A percentile compares a stretch with the other conserved stretches of the same genome.
phyloP scores from a whole-genome alignment of 2,888 invertebrate species.

The Platerodrilus igneus region DNA sequence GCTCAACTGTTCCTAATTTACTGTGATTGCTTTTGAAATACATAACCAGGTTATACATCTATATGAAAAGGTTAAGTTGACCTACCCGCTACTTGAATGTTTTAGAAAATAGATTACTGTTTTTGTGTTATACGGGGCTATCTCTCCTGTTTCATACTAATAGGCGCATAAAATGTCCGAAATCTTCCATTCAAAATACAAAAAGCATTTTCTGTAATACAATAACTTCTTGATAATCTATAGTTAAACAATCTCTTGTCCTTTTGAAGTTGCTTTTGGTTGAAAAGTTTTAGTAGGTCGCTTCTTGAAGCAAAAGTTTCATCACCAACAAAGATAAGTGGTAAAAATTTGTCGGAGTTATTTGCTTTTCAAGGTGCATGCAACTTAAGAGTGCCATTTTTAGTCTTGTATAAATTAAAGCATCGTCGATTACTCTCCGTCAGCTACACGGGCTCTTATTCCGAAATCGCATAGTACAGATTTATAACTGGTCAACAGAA shows the following conservation, averaged over 20 bases:
- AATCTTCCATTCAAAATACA: background rate
- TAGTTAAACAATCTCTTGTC: slow-evolving; percentile 23
- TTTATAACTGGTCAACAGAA: too few species aligned
- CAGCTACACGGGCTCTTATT: too few species aligned
- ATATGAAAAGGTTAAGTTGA: background rate
- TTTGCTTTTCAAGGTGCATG: slow-evolving; percentile 10
- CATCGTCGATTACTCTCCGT: too few species aligned
- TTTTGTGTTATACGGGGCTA: too few species aligned
- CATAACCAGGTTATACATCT: too few species aligned
- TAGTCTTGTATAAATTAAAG: slow-evolving; percentile 5
- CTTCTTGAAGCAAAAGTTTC: slow-evolving; percentile 19
- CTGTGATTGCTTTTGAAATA: too few species aligned
- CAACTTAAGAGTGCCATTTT: slow-evolving; percentile 11
- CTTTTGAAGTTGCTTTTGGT: slow-evolving; percentile 11
- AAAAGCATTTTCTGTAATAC: background rate
- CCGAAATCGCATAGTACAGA: too few species aligned
- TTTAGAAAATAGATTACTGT: too few species aligned
- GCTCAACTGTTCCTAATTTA: too few species aligned
- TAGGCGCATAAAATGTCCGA: background rate
- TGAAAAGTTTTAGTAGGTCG: slow-evolving; percentile 20
- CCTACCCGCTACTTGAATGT: background rate
- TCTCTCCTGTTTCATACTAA: background rate
- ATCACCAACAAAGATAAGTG: slow-evolving; percentile 20
- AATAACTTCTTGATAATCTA: slow-evolving; percentile 1
- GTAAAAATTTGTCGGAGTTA: slow-evolving; percentile 7